Conservation (phyloP, 2,113 vertebrate species). For the Chelonoidis abingdonii region DNA sequence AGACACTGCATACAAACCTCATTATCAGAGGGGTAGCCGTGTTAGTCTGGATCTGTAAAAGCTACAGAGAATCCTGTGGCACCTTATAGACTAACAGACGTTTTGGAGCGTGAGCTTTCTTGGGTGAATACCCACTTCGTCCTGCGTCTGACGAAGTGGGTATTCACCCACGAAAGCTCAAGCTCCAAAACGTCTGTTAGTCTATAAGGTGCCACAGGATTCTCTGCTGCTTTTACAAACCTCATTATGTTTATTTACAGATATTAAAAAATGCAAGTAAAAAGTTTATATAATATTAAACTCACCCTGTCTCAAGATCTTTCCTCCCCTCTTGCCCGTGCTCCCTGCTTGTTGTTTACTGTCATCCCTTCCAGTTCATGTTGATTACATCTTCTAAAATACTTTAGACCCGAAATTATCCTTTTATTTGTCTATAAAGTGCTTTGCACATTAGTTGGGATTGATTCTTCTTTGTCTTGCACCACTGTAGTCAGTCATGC, state of each 20-base stretch:
- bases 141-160: too few relatives aligned
- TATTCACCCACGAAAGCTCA: too few relatives aligned
- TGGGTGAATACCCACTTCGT: too few relatives aligned
- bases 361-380: neutral
- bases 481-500: neutral
- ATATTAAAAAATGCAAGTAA: constrained; percentile 34
- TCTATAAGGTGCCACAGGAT: too few relatives aligned
- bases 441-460: neutral
- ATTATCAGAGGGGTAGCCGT: too few relatives aligned
- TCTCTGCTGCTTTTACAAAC: too few relatives aligned
- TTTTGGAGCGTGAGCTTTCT: too few relatives aligned
- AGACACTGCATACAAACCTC: neutral
- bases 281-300: neutral
- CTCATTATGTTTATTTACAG: constrained; percentile 37
- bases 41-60: too few relatives aligned
- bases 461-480: neutral
- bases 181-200: too few relatives aligned
- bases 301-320: neutral
- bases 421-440: neutral
- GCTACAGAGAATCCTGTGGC: too few relatives aligned
- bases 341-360: constrained; percentile 12
- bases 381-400: constrained; percentile 35
- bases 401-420: neutral
- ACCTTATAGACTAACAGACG: too few relatives aligned
- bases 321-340: neutral